Evolutionary conservation across 2,113 vertebrate species (phyloP).

Genomic region (Tyto alba): DNA sequence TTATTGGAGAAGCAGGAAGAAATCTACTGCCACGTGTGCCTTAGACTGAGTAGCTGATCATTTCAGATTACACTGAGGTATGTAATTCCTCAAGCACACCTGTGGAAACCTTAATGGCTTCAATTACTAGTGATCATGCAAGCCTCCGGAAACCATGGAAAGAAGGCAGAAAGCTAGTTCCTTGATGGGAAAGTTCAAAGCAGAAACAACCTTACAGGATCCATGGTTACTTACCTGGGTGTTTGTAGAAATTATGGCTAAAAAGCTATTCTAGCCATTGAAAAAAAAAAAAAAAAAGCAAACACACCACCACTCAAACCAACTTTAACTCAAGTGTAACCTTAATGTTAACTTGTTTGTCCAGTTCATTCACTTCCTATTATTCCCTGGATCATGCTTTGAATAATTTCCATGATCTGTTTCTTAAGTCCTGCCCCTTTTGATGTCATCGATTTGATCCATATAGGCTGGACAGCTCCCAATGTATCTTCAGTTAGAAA

Average conservation of each 20-base stretch:
- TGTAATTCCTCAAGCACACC: conserved; percentile 16
- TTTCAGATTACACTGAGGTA: background rate
- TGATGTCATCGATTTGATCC: conserved; percentile 9
- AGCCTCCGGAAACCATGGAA: background rate
- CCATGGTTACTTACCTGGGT: fast-evolving
- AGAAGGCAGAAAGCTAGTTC: background rate
- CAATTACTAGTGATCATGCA: background rate
- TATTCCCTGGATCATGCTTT: conserved; percentile 29
- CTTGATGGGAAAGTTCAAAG: background rate
- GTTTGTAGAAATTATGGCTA: background rate
- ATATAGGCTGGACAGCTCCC: conserved; percentile 53
- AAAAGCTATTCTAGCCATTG: background rate
- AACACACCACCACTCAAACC: background rate
- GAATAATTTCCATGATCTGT: background rate
- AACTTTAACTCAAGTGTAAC: background rate
- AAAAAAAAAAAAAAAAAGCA: background rate
- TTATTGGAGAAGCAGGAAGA: background rate
- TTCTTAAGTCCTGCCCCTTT: conserved; percentile 23
- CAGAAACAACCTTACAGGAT: background rate
- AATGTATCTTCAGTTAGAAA: background rate
- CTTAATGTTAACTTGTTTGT: background rate
- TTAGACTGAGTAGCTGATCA: background rate
- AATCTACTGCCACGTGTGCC: background rate
- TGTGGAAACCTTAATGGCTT: background rate
- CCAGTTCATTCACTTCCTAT: conserved; percentile 41